A percentile compares a stretch with the other conserved stretches of the same genome.
These are phyloP conservation scores for Gerosis bhagava DNA, from an alignment of 2,888 invertebrate species.

Conservation along the genomic window DNA sequence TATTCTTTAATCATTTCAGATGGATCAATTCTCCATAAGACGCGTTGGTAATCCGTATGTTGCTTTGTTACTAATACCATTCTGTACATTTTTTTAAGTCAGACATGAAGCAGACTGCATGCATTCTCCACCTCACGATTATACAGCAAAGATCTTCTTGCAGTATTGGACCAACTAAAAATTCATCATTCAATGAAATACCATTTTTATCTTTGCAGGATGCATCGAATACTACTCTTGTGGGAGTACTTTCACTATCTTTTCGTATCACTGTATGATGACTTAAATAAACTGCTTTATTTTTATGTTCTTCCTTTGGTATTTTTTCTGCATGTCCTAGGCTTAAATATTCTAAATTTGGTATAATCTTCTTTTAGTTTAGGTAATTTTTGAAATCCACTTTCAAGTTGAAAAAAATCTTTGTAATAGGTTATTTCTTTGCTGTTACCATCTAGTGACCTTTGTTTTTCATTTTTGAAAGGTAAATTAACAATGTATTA, in stretches of 20 bases:
- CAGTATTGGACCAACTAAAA: conserved; percentile 30
- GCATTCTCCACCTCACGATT: conserved; percentile 5
- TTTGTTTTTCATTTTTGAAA: no score
- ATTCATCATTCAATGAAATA: conserved; percentile 30
- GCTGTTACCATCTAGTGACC: conserved; percentile 28
- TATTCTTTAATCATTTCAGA: conserved; percentile 24
- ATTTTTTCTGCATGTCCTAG: conserved; percentile 15
- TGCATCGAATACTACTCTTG: conserved; percentile 32
- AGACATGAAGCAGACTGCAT: not conserved
- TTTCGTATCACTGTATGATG: conserved; percentile 19
- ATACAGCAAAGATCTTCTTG: conserved; percentile 9
- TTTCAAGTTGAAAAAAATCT: conserved; percentile 34
- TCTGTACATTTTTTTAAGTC: conserved; percentile 25
- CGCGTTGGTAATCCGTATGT: conserved; percentile 16
- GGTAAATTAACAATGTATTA: conserved; percentile 11
- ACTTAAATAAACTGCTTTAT: conserved; percentile 12
- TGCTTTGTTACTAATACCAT: conserved; percentile 12
- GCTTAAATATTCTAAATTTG: conserved; percentile 9
- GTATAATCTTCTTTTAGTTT: conserved; percentile 12
- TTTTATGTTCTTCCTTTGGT: conserved; percentile 12
- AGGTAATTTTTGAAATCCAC: conserved; percentile 21
- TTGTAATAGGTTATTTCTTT: conserved; percentile 33
- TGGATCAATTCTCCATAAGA: conserved; percentile 16
- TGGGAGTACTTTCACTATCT: conserved; percentile 12
- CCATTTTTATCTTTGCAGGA: conserved; percentile 24